Evolutionary conservation across 2,113 vertebrate species (phyloP), one percentile per base, ranked within the genome.

Genomic region (Sceloporus undulatus): DNA sequence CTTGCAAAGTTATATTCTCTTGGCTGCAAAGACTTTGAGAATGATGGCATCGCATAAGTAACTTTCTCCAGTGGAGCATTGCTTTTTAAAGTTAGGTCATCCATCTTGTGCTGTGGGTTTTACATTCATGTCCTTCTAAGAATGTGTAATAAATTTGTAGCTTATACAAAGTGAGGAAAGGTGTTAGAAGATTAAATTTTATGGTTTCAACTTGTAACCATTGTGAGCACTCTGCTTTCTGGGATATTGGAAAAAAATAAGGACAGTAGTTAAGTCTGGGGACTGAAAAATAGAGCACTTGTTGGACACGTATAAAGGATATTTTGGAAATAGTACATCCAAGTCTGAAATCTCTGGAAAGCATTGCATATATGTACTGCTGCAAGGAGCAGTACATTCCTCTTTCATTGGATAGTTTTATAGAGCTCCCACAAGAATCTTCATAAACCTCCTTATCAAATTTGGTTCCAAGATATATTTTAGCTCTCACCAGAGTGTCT

Each of bases 131-230:
- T 16, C 68, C 74, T 1, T 75, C 73, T 59, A 74, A 4, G 29
- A 66, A 84, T 89, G 87, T 9, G 0, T 68, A 68, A 40, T 52
- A 1, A 65, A 66, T 85, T 75, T 92, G 42, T 56, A 85, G 16
- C 6, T 78, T 86, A 16, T 16, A 90, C 73, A 84, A 88, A 82
- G 76, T 23, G 52, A 77, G 71, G 48, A 81, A 85, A 92, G 54
- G 54, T 87, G 66, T 77, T 88, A 62, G 38, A 75, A 82, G 82
- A 65, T 85, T 82, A 34, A 40, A n/a, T 48, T 85, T 74, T 81
- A 76, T 85, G 71, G 66, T 54, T 77, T 76, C 80, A 76, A 82
- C 86, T 83, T 88, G 71, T 66, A 77, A 82, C 79, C 79, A 13
- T 78, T 76, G 38, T 34, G 42, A 27, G 38, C 70, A 65, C 38